Percentiles rank a stretch among this genome's conserved stretches.
Evolutionary conservation across 2,797 vertebrate genomes (phyloP).

Genomic region (Brachymystax lenok): DNA sequence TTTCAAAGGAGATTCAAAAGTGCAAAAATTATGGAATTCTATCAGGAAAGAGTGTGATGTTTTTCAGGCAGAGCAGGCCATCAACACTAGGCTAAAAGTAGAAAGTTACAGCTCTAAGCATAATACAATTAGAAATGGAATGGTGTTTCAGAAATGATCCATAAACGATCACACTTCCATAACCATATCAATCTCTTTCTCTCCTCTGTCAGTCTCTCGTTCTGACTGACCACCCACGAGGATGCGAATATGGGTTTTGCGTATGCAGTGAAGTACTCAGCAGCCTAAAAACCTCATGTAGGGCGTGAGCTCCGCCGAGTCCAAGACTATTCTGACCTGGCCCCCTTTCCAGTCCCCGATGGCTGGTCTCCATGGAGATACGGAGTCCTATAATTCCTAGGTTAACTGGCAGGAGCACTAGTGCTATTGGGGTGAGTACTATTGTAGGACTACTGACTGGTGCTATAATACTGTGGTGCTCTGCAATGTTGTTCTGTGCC

Average conservation of each 20-base stretch:
- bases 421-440: too few species aligned
- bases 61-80: not conserved
- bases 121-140: not conserved
- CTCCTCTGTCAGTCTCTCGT: not conserved
- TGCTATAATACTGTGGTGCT: too few species aligned
- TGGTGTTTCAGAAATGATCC: not conserved
- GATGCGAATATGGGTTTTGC: slow-evolving; percentile 62
- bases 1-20: slow-evolving; percentile 42
- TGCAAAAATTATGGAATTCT: slow-evolving; percentile 2
- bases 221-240: slow-evolving; percentile 56
- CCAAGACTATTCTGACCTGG: not conserved
- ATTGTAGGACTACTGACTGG: too few species aligned
- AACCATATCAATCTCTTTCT: not conserved
- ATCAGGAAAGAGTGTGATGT: not conserved
- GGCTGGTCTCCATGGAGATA: not conserved
- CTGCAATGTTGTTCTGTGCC: not conserved
- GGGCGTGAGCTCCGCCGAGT: not conserved
- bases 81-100: not conserved
- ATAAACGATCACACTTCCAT: not conserved
- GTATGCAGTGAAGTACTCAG: slow-evolving; percentile 54
- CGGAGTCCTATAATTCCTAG: not conserved
- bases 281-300: slow-evolving; percentile 25
- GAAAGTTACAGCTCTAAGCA: not conserved
- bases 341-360: slow-evolving; percentile 8
- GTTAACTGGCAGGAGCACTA: not conserved